Evolutionary conservation across 2,113 vertebrate genomes (phyloP).

Genomic region (Urocitellus parryii): DNA sequence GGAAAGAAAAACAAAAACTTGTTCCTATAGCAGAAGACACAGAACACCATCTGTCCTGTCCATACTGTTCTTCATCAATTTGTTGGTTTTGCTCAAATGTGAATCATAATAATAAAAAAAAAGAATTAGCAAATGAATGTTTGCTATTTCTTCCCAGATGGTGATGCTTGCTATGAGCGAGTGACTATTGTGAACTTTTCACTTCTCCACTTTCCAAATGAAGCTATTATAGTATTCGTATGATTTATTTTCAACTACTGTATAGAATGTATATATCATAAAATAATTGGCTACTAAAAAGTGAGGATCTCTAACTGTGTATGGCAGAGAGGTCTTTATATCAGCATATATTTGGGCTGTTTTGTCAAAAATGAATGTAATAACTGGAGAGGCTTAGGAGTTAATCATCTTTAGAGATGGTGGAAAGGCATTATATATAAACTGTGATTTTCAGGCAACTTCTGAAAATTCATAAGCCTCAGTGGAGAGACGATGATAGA

Average conservation of each 20-base stretch:
- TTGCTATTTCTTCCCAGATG: not conserved
- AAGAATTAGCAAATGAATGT: not conserved
- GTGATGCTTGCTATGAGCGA: not conserved
- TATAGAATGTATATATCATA: not conserved
- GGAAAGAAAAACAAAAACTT: not conserved
- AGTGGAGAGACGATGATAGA: not conserved
- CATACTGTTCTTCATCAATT: not conserved
- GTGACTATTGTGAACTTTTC: not conserved
- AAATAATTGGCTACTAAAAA: not conserved
- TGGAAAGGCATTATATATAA: not conserved
- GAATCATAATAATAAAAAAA: not conserved
- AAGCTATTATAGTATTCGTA: not conserved
- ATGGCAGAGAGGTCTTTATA: not conserved
- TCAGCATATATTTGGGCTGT: not conserved
- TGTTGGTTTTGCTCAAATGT: not conserved
- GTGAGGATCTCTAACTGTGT: not conserved
- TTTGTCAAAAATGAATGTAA: not conserved
- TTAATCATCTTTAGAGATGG: not conserved
- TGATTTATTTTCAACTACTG: not conserved
- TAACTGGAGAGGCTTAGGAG: not conserved
- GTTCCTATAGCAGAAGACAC: not conserved
- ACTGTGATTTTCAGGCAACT: not conserved
- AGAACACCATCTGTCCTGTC: no score
- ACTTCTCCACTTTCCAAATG: not conserved
- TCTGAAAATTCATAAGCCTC: not conserved